These are phyloP conservation scores for Takifugu flavidus DNA, from an alignment of 2,113 vertebrate genomes.

Conservation along the genomic window DNA sequence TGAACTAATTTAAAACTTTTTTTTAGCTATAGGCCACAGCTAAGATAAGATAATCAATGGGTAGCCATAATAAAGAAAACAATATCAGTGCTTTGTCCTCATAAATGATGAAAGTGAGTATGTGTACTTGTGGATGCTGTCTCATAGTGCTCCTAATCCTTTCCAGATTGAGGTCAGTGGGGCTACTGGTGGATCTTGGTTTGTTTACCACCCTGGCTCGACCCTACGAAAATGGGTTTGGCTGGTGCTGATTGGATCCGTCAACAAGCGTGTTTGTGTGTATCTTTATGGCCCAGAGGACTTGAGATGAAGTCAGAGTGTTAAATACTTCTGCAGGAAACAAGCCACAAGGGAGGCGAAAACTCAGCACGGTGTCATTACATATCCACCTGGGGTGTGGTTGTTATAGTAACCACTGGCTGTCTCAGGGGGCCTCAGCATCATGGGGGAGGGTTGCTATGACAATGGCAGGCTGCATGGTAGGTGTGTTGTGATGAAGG, in stretches of 20 bases:
- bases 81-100: slow-evolving; percentile 4
- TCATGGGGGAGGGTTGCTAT: slow-evolving; percentile 65
- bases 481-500: slow-evolving; percentile 64
- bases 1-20: too few relatives aligned
- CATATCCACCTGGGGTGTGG: slow-evolving; percentile 1
- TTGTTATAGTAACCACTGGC: slow-evolving; percentile 54
- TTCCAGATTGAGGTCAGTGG: slow-evolving; percentile 64
- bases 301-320: slow-evolving; percentile 12
- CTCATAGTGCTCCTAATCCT: slow-evolving; percentile 57
- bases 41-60: too few relatives aligned
- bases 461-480: slow-evolving; percentile 59
- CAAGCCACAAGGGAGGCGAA: neutral
- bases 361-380: neutral
- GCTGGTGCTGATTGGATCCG: slow-evolving; percentile 26
- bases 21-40: too few relatives aligned
- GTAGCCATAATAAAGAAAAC: neutral
- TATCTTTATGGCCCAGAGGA: slow-evolving; percentile 25
- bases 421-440: slow-evolving; percentile 39
- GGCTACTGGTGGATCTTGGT: slow-evolving; percentile 38
- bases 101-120: slow-evolving; percentile 6
- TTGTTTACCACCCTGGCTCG: slow-evolving; percentile 44
- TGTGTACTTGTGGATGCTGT: slow-evolving; percentile 31
- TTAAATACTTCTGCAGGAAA: slow-evolving; percentile 12
- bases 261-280: neutral
- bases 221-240: slow-evolving; percentile 11